Evolutionary conservation across 2,797 vertebrate genomes (phyloP).

Genomic region (Hyperoplus immaculatus): DNA sequence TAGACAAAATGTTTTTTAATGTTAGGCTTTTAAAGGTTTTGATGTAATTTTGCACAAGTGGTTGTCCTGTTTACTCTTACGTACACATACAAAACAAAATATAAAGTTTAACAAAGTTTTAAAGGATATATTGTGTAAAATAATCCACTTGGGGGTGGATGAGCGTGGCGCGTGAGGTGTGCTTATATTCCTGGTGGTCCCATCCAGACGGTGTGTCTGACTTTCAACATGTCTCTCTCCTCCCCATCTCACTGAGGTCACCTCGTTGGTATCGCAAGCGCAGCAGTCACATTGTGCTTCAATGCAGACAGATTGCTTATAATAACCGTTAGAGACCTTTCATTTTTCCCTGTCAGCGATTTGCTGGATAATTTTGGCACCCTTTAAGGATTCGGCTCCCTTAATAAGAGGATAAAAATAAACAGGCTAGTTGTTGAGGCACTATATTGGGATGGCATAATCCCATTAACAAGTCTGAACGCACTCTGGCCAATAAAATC

Average conservation of each 20-base stretch:
- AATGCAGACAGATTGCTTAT: constrained; percentile 89
- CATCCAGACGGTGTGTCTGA: constrained; percentile 81
- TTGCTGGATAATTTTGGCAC: constrained; percentile 89
- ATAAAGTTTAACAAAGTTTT: not conserved
- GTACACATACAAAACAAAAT: no score
- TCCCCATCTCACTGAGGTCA: constrained; percentile 84
- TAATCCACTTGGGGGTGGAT: constrained; percentile 46
- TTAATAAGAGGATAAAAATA: constrained; percentile 91
- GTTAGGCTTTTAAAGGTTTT: not conserved
- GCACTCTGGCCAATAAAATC: constrained; percentile 82
- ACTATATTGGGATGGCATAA: constrained; percentile 88
- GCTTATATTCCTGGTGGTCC: constrained; percentile 75
- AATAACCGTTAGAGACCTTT: constrained; percentile 89
- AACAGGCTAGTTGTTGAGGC: constrained; percentile 85
- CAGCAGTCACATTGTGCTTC: constrained; percentile 89
- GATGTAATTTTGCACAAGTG: not conserved
- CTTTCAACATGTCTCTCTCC: constrained; percentile 80
- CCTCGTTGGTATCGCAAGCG: constrained; percentile 86
- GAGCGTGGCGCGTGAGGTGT: constrained; percentile 39
- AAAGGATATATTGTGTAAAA: not conserved
- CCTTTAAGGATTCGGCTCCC: constrained; percentile 85
- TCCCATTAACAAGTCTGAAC: constrained; percentile 87
- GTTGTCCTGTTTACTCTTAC: not conserved
- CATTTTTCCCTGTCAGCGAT: constrained; percentile 90
- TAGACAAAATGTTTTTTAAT: no score